These are phyloP conservation scores for Oedothorax gibbosus DNA, from an alignment of 1,140 invertebrate genomes.

Conservation along the genomic window DNA sequence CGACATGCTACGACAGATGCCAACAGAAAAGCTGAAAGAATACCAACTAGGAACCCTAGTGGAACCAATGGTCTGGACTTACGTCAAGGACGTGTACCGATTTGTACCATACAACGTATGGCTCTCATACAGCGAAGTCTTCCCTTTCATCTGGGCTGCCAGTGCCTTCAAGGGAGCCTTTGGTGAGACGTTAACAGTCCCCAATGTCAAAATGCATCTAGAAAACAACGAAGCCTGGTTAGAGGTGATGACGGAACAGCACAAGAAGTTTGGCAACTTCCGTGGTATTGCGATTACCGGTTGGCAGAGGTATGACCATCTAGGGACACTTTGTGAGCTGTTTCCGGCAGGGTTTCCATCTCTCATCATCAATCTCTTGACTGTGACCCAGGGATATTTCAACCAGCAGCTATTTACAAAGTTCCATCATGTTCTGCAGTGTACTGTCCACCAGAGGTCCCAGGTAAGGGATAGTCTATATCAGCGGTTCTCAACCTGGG, in stretches of 20 bases:
- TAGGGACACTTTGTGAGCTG: conserved; percentile 91
- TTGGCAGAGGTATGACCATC: conserved; percentile 90
- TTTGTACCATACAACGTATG: conserved; percentile 75
- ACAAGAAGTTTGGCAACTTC: conserved; percentile 73
- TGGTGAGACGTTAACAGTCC: conserved; percentile 79
- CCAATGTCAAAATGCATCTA: conserved; percentile 75
- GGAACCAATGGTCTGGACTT: conserved; percentile 83
- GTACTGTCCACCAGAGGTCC: conserved; percentile 65
- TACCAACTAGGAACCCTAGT: conserved; percentile 79
- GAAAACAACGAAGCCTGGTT: conserved; percentile 82
- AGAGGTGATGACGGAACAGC: conserved; percentile 74
- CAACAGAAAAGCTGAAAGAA: conserved; percentile 69
- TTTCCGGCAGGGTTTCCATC: conserved; percentile 83
- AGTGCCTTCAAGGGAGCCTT: conserved; percentile 88
- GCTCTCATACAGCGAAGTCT: conserved; percentile 84
- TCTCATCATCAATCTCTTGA: conserved; percentile 75
- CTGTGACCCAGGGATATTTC: conserved; percentile 75
- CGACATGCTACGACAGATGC: conserved; percentile 87
- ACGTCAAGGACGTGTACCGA: conserved; percentile 74
- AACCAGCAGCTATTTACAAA: conserved; percentile 71
- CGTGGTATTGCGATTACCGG: conserved; percentile 76
- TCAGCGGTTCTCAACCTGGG: too few relatives aligned
- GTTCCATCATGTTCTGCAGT: conserved; percentile 73
- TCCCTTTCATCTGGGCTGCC: conserved; percentile 91
- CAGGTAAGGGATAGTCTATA: conserved; percentile 36